A percentile compares a stretch with the other conserved stretches of the same genome.
Evolutionary conservation across 64 coral and sea anemone species (phyloP).

Genomic region (Montipora capricornis): DNA sequence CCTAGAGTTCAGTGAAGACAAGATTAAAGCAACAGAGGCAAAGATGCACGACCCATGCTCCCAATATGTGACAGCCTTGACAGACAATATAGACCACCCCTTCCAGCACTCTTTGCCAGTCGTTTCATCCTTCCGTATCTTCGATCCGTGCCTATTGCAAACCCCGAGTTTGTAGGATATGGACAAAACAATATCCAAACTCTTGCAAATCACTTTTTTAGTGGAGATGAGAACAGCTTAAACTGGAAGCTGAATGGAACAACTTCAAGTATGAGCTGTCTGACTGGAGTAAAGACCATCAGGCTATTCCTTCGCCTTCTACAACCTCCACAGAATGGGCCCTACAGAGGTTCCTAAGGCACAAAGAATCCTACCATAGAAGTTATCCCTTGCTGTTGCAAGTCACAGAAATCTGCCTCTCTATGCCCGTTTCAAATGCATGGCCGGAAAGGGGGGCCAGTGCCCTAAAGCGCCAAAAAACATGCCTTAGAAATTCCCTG

Average conservation of each 20-base stretch:
- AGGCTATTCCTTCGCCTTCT: conserved; percentile 74
- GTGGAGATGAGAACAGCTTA: conserved; percentile 65
- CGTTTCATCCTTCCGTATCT: conserved; percentile 67
- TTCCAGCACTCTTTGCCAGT: conserved; percentile 56
- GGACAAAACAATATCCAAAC: conserved; percentile 61
- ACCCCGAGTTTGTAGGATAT: conserved; percentile 44
- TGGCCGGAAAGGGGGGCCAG: conserved; percentile 61
- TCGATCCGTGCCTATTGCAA: conserved; percentile 38
- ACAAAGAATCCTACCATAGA: too few relatives aligned
- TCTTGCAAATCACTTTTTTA: conserved; percentile 70
- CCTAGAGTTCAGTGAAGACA: conserved; percentile 67
- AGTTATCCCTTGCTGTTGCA: too few relatives aligned
- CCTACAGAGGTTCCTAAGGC: conserved; percentile 28
- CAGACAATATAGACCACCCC: conserved; percentile 59
- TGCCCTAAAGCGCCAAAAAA: conserved; percentile 65
- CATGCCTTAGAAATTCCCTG: conserved; percentile 58
- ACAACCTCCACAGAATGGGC: conserved; percentile 71
- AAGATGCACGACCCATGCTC: conserved; percentile 66
- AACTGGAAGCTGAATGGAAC: conserved; percentile 64
- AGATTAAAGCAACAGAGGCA: conserved; percentile 57
- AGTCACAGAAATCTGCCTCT: conserved; percentile 56
- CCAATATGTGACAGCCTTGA: conserved; percentile 74
- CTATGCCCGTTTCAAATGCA: conserved; percentile 75
- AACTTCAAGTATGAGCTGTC: conserved; percentile 72
- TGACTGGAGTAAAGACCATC: conserved; percentile 64